Percentiles rank a stretch among this genome's conserved stretches.
phyloP scores from a whole-genome alignment of 2,888 invertebrate genomes.

The Lutraria lutraria region DNA sequence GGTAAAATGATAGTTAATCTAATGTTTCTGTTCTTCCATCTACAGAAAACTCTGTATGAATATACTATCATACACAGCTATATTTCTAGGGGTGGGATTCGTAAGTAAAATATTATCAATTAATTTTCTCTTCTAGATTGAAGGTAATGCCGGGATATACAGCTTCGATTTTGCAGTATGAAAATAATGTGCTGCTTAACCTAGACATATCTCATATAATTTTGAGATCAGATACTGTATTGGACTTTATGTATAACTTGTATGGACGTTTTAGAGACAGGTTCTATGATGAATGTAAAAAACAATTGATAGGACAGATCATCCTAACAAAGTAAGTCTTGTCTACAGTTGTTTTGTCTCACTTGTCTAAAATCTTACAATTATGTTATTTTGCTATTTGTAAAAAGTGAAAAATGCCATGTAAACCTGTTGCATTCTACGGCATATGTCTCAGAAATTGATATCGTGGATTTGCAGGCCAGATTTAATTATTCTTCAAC shows the following conservation, averaged over 20 bases:
- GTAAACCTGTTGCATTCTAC: too few relatives aligned
- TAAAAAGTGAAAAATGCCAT: too few relatives aligned
- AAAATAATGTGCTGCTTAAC: slow-evolving; percentile 79
- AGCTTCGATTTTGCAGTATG: slow-evolving; percentile 83
- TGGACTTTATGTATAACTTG: slow-evolving; percentile 89
- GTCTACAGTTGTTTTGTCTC: not conserved
- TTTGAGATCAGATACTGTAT: slow-evolving; percentile 92
- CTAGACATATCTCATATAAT: slow-evolving; percentile 94
- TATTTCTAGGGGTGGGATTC: too few relatives aligned
- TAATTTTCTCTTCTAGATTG: slow-evolving; percentile 68
- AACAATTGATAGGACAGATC: slow-evolving; percentile 90
- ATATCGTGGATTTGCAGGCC: too few relatives aligned
- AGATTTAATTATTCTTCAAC: too few relatives aligned
- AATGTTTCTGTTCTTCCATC: too few relatives aligned
- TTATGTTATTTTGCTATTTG: too few relatives aligned
- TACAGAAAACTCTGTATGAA: too few relatives aligned
- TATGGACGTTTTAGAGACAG: slow-evolving; percentile 72
- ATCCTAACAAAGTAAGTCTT: slow-evolving; percentile 90
- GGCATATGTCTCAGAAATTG: too few relatives aligned
- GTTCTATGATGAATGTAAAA: slow-evolving; percentile 88
- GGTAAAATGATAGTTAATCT: too few relatives aligned
- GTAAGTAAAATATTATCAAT: not conserved
- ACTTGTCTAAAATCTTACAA: too few relatives aligned
- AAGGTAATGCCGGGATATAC: slow-evolving; percentile 84
- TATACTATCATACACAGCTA: too few relatives aligned